phyloP scores from a whole-genome alignment of 2,113 vertebrate species.

The Alaudala cheleensis region DNA sequence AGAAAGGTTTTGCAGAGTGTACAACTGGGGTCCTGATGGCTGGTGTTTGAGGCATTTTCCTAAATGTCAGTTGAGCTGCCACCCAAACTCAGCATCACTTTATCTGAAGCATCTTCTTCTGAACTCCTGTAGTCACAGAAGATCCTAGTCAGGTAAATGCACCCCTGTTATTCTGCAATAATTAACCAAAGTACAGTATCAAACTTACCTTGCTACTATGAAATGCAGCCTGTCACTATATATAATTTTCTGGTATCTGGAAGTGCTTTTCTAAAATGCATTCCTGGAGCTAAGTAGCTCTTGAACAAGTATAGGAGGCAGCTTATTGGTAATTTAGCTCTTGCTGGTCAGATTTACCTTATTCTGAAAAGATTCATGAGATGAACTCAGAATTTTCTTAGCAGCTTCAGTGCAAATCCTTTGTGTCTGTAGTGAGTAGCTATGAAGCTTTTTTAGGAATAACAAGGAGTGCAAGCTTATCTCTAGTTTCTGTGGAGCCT shows the following conservation, averaged over 20 bases:
- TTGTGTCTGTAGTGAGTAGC: background rate
- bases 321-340: background rate
- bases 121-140: background rate
- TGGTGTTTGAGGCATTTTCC: background rate
- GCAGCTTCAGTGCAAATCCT: background rate
- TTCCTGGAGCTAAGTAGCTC: background rate
- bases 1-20: background rate
- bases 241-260: background rate
- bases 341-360: background rate
- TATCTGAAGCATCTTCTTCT: background rate
- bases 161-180: background rate
- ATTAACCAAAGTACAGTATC: background rate
- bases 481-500: background rate
- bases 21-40: background rate
- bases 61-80: background rate
- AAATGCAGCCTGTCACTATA: background rate
- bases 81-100: background rate
- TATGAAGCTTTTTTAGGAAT: background rate
- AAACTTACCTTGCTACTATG: background rate
- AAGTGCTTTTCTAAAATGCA: background rate
- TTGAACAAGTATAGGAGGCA: background rate
- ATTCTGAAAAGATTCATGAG: background rate
- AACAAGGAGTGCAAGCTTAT: background rate
- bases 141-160: background rate
- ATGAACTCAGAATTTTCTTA: background rate